Base-by-base conservation (phyloP, 2,113 vertebrate genomes). In the Phaetusa simplex region DNA sequence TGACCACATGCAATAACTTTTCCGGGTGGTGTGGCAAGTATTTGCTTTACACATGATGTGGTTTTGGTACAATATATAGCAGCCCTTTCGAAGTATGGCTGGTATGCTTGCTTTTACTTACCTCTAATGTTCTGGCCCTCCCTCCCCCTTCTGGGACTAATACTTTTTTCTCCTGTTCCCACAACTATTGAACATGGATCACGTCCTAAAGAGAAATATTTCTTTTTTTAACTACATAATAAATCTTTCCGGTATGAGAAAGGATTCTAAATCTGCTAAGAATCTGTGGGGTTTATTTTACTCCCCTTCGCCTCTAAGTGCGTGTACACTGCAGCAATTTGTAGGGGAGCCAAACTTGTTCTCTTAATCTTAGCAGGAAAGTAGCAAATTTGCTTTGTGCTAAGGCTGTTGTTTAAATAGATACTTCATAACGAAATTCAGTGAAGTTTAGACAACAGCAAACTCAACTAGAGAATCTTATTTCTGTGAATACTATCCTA, bases 11-110 rank as follows among this genome's bases (percentile, higher is more conserved):
- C 30, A 40, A 1, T 49, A 61, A 36, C 50, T 66, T 65, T 22
- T 42, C 40, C 0, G 0, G 50, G 34, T 47, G 20, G 5, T 0
- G 4, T 34, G 47, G 58, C 29, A 47, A 71, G 50, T 47, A 40
- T 10, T 66, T 87, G 30, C 18, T 67, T 77, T 90, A 30, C 58
- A 64, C 58, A 12, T 32, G 22, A 13, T 64, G 30, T 42, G 34
- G 26, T 2, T 77, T 81, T 42, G 14, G 30, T 49, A 55, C 19
- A 29, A n/a, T 24, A n/a, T 18, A 32, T 7, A 66, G 27, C 56
- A 65, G 26, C 18, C 52, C 47, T 43, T 32, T 15, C 6, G 4
- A 36, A n/a, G 16, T 30, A 18, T 29, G 55, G 65, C 43, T 78
- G 15, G 14, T 53, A 19, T 18, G 26, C n/a, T 72, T 72, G n/a